These are phyloP conservation scores for Coremacera marginata DNA, from an alignment of 2,888 invertebrate genomes.

Conservation along the genomic window DNA sequence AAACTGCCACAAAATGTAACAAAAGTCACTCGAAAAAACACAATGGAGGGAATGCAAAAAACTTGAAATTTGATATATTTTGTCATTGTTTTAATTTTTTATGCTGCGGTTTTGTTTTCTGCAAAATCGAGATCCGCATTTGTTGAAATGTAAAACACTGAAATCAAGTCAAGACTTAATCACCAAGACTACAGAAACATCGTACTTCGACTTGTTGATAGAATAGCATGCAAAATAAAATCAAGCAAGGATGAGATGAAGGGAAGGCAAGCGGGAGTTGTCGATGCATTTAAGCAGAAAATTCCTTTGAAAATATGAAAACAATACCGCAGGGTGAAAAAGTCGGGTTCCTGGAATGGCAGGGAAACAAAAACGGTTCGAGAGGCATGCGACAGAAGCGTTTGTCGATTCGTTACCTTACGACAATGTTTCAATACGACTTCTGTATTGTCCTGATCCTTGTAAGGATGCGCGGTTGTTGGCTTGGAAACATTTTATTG, in stretches of 20 bases:
- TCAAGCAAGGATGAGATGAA: not conserved
- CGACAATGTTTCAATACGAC: too few species aligned
- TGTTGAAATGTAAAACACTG: not conserved
- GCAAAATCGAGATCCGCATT: not conserved
- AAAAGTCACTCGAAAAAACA: not conserved
- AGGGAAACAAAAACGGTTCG: not conserved
- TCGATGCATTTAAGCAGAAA: not conserved
- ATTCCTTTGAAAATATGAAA: not conserved
- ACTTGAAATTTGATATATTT: conserved; percentile 3
- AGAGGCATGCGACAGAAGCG: too few species aligned
- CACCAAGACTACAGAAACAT: not conserved
- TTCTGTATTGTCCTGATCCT: too few species aligned
- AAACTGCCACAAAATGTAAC: conserved; percentile 5
- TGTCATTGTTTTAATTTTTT: not conserved
- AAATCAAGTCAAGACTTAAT: not conserved
- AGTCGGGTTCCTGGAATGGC: not conserved
- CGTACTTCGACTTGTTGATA: not conserved
- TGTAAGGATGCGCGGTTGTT: too few species aligned
- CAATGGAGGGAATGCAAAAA: not conserved
- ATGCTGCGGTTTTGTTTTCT: conserved; percentile 7
- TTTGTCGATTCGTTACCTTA: too few species aligned
- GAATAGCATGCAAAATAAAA: not conserved
- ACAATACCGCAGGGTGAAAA: not conserved
- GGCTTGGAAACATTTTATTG: too few species aligned
- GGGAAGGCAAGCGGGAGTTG: not conserved